Evolutionary conservation across 2,113 vertebrate species (phyloP), one percentile per base, ranked within the genome.

Genomic region (Psilopsiagon aymara): DNA sequence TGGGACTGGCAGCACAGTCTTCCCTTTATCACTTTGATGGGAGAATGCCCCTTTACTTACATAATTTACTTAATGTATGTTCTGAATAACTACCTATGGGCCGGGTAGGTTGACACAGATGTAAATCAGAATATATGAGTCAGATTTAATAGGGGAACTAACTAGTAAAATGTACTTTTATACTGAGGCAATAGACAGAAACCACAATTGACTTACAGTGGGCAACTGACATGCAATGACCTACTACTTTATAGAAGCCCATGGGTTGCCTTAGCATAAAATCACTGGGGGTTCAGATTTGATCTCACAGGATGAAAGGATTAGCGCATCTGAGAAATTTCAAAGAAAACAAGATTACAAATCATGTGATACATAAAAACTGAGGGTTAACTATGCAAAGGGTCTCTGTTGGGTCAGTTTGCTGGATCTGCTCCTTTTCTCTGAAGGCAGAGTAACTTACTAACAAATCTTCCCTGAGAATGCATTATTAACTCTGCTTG

Each of bases 301-400:
- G 75, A 52, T 93, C 80, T 88, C 46, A 20, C 29, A 44, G 70
- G 62, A 82, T 87, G 86, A 95, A 94, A 95, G 90, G 92, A 96
- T 94, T 95, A 95, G 59, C 69, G n/a, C 44, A 80, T 93, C 88
- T 96, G 83, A 94, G 85, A 93, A 96, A 95, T 82, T 83, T 90
- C 81, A 86, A 86, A 91, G 84, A 70, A 78, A 94, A 91, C 82
- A 94, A 95, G 94, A 97, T 97, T 96, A 95, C 23, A 60, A 68
- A 39, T 27, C 86, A 95, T 90, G 88, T 95, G 91, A 92, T 95
- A 67, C 66, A 89, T 88, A 90, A 94, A 81, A 94, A 84, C 63
- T 51, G 79, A 44, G 43, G 76, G 71, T 88, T 94, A 95, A 71
- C 35, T 62, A 96, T 69, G 77, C 91, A 85, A 3, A 4, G 68